phyloP scores from a whole-genome alignment of 2,888 invertebrate genomes.

The Hydrotaea diabolus region DNA sequence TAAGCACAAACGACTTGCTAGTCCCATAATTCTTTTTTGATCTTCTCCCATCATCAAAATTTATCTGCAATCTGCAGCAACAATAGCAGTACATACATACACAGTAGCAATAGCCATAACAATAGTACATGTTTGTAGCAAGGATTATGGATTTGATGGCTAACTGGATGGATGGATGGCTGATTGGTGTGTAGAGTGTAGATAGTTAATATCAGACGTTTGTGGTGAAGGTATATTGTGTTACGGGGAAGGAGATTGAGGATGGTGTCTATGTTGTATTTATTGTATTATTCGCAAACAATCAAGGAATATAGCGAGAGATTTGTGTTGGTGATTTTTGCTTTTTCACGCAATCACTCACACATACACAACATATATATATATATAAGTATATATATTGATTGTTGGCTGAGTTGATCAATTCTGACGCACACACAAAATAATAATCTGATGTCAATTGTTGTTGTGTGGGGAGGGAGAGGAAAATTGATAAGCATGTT shows the following conservation, averaged over 20 bases:
- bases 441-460: conserved; percentile 36
- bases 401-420: conserved; percentile 67
- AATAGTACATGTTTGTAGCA: not conserved
- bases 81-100: not conserved
- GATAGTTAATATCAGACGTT: not conserved
- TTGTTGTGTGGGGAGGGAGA: conserved; percentile 38
- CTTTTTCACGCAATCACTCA: conserved; percentile 46
- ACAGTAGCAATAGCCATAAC: not conserved
- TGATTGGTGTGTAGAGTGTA: not conserved
- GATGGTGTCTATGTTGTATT: conserved; percentile 60
- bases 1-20: conserved; percentile 29
- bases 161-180: too few relatives aligned
- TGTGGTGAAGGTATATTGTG: not conserved
- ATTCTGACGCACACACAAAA: conserved; percentile 66
- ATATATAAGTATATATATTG: conserved; percentile 43
- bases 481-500: conserved; percentile 55
- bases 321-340: conserved; percentile 68
- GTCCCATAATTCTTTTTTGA: not conserved
- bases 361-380: conserved; percentile 27
- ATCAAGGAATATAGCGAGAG: conserved; percentile 74
- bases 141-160: not conserved
- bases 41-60: not conserved
- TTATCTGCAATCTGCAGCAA: not conserved
- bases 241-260: not conserved
- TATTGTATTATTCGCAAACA: conserved; percentile 73